Base-by-base conservation (phyloP, 2,888 invertebrate genomes). In the Hypena proboscidalis region DNA sequence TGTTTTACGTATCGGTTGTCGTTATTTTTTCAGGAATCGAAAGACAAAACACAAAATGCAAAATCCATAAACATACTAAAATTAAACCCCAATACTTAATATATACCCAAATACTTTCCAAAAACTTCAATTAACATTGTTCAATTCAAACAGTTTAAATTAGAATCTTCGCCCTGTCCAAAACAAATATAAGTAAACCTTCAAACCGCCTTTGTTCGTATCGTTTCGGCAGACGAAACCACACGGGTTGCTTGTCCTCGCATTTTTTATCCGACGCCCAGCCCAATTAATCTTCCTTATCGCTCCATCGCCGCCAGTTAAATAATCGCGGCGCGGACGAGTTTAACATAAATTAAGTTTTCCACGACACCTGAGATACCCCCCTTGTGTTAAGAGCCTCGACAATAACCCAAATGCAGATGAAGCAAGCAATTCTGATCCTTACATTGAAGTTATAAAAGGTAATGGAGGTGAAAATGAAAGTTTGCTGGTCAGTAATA, bases 301-400 rank as follows among this genome's bases (percentile, higher is more conserved):
- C 89, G 70, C 61, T 51, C 61, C 79, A 89, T 87, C 87, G 83
- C 76, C 76, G 77, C 74, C 83, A 74, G 82, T 82, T 86, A 83
- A 90, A 88, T 90, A 88, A 89, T 89, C 87, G 84, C 79, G 70
- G 72, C 67, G 77, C 74, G 76, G 84, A 83, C 86, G 81, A 85
- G 82, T 90, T 90, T 89, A 86, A 90, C 89, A 89, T 90, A 90
- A 90, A 89, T 88, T 90, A 89, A 90, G 83, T 87, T 90, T 85
- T 84, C 86, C 83, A 82, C 86, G 80, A 87, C 89, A 90, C 87
- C 85, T 84, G 78, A 82, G 84, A 85, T 84, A 82, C 83, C 80
- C 84, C 80, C 85, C 82, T 78, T 76, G 83, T 71, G 74, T 79
- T 81, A 73, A 78, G 76, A 76, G 70, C 66, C 63, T 62, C 67